A percentile compares a stretch with the other conserved stretches of the same genome.
Evolutionary conservation across 2,113 vertebrate genomes (phyloP).

Genomic region (Embiotoca jacksoni): DNA sequence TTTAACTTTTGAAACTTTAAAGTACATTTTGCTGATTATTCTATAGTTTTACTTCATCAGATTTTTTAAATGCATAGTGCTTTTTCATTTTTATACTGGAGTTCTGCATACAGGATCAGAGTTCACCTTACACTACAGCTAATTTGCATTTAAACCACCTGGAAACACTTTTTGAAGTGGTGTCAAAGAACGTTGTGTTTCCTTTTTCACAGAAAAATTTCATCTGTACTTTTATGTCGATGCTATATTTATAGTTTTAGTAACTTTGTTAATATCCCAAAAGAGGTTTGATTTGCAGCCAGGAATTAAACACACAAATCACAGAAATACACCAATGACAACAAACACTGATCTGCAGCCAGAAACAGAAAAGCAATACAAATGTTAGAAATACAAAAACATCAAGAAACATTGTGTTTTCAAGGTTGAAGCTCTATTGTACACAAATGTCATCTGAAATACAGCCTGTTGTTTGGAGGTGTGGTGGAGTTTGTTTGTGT

Average conservation of each 20-base stretch:
- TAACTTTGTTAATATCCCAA: constrained; percentile 7
- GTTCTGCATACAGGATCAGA: neutral
- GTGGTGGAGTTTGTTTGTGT: constrained; percentile 1
- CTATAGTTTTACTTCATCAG: neutral
- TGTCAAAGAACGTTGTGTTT: constrained; percentile 17
- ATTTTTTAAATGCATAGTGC: neutral
- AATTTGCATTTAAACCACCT: neutral
- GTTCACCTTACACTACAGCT: neutral
- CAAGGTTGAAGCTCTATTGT: neutral
- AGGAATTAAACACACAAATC: constrained; percentile 6
- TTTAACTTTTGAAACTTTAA: no score
- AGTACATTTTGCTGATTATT: no score
- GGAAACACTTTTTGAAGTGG: constrained; percentile 1
- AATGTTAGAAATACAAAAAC: neutral
- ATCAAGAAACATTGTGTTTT: neutral
- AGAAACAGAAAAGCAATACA: neutral
- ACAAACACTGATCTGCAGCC: neutral
- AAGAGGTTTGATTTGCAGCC: constrained; percentile 2
- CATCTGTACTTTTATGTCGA: constrained; percentile 6
- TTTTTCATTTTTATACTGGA: neutral
- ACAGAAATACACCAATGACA: neutral
- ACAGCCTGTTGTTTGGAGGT: neutral
- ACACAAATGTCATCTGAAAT: neutral
- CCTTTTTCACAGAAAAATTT: constrained; percentile 24
- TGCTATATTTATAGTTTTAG: constrained; percentile 29